Conservation (phyloP, 2,888 invertebrate genomes). For the Subacronicta megacephala region DNA sequence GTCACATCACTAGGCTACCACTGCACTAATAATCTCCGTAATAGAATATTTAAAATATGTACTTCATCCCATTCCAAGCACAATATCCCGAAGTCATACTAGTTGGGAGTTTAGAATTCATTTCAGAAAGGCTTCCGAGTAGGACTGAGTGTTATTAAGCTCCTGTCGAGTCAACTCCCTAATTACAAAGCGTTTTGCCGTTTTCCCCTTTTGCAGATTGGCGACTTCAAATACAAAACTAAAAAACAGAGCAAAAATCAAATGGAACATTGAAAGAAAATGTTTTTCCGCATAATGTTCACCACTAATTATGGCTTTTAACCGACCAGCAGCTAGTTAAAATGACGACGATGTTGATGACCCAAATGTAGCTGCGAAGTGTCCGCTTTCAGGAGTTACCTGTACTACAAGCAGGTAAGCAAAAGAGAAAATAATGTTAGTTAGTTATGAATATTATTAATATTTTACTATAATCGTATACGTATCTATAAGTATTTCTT, state of each 20-base stretch:
- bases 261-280: constrained; percentile 49
- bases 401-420: background rate
- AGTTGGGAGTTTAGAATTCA: constrained; percentile 52
- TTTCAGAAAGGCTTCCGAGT: constrained; percentile 58
- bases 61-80: constrained; percentile 40
- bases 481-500: too few relatives aligned
- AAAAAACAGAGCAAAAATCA: constrained; percentile 50
- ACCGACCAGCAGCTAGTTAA: constrained; percentile 30
- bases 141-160: constrained; percentile 67
- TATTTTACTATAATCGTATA: too few relatives aligned
- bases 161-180: constrained; percentile 65
- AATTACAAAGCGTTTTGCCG: constrained; percentile 69
- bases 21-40: too few relatives aligned
- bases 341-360: constrained; percentile 38
- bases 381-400: constrained; percentile 28
- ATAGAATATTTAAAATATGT: constrained; percentile 46
- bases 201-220: constrained; percentile 62
- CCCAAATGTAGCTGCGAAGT: constrained; percentile 35
- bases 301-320: constrained; percentile 48
- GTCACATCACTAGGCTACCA: too few relatives aligned
- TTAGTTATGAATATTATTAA: too few relatives aligned
- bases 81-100: constrained; percentile 42
- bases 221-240: constrained; percentile 60
- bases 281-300: constrained; percentile 44
- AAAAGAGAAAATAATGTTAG: background rate